Percentiles rank a stretch among this genome's conserved stretches.
phyloP scores from a whole-genome alignment of 2,113 vertebrate genomes.

The Marmota monax region DNA sequence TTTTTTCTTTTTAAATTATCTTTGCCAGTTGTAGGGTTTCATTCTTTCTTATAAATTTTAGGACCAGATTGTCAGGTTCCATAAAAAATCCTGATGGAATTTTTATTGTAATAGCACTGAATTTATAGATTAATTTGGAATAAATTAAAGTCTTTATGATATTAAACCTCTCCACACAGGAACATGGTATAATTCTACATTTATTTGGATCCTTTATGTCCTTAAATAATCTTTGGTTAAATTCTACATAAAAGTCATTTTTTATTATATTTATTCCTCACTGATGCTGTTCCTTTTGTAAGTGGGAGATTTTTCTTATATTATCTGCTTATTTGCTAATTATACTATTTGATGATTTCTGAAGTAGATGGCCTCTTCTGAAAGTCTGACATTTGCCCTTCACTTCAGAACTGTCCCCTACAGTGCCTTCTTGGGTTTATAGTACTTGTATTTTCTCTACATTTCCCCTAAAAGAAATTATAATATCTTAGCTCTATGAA shows the following conservation, averaged over 20 bases:
- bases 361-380: slow-evolving; percentile 92
- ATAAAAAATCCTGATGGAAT: slow-evolving; percentile 35
- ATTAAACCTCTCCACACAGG: neutral
- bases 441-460: neutral
- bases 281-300: neutral
- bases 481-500: neutral
- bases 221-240: neutral
- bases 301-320: neutral
- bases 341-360: slow-evolving; percentile 90
- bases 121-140: slow-evolving; percentile 9
- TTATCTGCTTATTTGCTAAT: neutral
- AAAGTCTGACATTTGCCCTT: slow-evolving; percentile 89
- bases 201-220: slow-evolving; percentile 7
- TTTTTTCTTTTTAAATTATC: slow-evolving; percentile 1
- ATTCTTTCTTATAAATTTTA: neutral
- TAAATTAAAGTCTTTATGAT: slow-evolving; percentile 15
- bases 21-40: neutral
- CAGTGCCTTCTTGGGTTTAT: slow-evolving; percentile 83
- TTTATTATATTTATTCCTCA: neutral
- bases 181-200: neutral
- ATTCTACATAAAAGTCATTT: neutral
- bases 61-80: slow-evolving; percentile 29
- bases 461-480: neutral
- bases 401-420: slow-evolving; percentile 78
- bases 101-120: slow-evolving; percentile 6